Percentiles rank a stretch among this genome's conserved stretches.
Evolutionary conservation across 2,113 vertebrate species (phyloP).

Genomic region (Galeopterus variegatus): DNA sequence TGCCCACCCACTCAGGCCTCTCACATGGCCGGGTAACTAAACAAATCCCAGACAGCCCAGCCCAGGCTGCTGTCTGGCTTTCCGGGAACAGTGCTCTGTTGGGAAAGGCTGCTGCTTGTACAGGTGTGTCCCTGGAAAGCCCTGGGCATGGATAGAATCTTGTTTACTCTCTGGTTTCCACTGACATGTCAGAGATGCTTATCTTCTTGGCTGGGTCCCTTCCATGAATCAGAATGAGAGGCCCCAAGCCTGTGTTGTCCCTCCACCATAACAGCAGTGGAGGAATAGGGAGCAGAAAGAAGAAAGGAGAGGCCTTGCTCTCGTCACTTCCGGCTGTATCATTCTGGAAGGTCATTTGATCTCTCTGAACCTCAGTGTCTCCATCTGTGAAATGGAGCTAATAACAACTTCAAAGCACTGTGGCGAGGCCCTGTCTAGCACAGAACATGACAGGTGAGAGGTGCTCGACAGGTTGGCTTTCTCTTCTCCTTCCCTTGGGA

Average conservation of each 20-base stretch:
- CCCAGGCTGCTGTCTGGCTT: not conserved
- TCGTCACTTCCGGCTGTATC: not conserved
- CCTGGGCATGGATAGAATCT: not conserved
- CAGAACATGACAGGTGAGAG: not conserved
- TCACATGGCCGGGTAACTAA: not conserved
- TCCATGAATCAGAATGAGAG: not conserved
- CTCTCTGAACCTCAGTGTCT: not conserved
- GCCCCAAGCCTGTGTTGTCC: too few species aligned
- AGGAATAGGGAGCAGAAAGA: not conserved
- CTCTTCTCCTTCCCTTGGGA: not conserved
- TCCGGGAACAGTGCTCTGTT: not conserved
- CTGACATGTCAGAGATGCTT: not conserved
- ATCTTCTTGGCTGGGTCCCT: conserved; percentile 23
- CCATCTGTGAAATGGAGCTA: conserved; percentile 28
- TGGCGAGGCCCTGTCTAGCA: not conserved
- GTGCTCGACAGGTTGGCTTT: not conserved
- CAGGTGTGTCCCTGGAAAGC: conserved; percentile 48
- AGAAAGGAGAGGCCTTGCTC: not conserved
- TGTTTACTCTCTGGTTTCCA: conserved; percentile 65
- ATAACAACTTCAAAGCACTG: not conserved
- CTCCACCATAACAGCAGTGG: not conserved
- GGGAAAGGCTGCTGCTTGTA: conserved; percentile 21
- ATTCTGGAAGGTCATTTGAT: not conserved
- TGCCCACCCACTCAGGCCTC: not conserved
- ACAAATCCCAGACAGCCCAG: not conserved